Evolutionary conservation across 2,888 invertebrate genomes (phyloP), one percentile per base, ranked within the genome.

Genomic region (Masnerella sp.): DNA sequence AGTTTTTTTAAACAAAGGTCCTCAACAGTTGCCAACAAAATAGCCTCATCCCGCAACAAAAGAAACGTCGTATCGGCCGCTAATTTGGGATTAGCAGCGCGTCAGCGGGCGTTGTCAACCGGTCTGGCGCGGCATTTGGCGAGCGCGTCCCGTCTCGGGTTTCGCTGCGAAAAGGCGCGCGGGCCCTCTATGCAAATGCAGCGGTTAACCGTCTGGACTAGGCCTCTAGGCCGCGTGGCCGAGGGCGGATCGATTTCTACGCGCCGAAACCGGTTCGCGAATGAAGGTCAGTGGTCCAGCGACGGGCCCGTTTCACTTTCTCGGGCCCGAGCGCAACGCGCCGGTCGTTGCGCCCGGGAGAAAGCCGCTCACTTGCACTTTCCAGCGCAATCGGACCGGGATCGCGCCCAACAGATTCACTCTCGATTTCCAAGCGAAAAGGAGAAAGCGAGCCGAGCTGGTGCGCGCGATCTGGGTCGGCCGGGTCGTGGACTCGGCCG

Each of bases 211-310:
- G 78, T 76, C 78, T 78, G 78, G 79, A 78, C 77, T 69, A 74
- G 70, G 52, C 77, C 75, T 75, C 69, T 74, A 74, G 77, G 71
- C 52, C 75, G 64, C 72, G 76, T 47, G 47, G 32, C 64, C 65
- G 62, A 74, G 74, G 77, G 74, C 75, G 77, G 79, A 77, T 81
- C 76, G 77, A 80, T 79, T 79, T 77, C 65, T 78, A 76, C 76
- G 56, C 70, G 73, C 81, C 79, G 80, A 82, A 83, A 86, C 86
- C 86, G 86, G 86, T 86, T 86, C 79, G 79, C 79, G 78, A 84
- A 85, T 85, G 85, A 86, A 87, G 86, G 86, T 87, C 84, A 85
- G 84, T 86, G 81, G 86, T 85, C 84, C 85, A 65, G 54, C 20
- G 40, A 14, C 11, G 42, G 61, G 42, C 68, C 42, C 76, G 74